These are phyloP conservation scores for Sebastes itinus DNA, from an alignment of 2,797 vertebrate species.

Conservation along the genomic window DNA sequence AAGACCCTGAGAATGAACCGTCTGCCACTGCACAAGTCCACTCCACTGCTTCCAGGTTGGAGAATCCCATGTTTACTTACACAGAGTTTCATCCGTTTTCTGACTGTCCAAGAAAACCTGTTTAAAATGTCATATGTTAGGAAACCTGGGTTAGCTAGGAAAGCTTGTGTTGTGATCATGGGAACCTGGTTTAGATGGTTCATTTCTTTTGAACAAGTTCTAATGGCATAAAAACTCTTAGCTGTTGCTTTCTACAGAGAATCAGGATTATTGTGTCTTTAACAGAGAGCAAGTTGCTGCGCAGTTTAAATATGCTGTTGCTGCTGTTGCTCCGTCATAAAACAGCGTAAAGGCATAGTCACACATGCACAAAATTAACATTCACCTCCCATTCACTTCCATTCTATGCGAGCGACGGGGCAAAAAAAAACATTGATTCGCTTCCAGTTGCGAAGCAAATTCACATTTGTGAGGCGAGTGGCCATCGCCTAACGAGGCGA, in stretches of 20 bases:
- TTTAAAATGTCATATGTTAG: not conserved
- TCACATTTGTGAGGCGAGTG: no score
- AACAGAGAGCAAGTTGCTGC: not conserved
- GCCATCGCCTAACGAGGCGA: no score
- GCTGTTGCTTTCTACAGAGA: not conserved
- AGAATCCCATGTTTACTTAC: not conserved
- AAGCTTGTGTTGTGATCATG: not conserved
- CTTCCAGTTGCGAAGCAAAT: no score
- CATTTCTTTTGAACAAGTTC: not conserved
- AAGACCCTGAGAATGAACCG: conserved; percentile 46
- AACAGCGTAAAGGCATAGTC: no score
- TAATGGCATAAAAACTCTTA: not conserved
- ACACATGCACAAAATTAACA: no score
- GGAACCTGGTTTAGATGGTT: not conserved
- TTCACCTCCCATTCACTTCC: no score
- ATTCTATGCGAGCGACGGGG: no score
- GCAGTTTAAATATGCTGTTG: no score
- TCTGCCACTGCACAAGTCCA: conserved; percentile 39
- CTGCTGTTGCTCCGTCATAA: no score
- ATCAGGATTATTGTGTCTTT: not conserved
- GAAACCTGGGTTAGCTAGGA: not conserved
- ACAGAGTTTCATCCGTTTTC: not conserved
- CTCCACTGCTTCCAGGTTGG: conserved; percentile 71
- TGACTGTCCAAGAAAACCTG: not conserved
- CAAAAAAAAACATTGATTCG: no score